Conservation (phyloP, 2,888 invertebrate species). For the Synanthedon andrenaeformis region DNA sequence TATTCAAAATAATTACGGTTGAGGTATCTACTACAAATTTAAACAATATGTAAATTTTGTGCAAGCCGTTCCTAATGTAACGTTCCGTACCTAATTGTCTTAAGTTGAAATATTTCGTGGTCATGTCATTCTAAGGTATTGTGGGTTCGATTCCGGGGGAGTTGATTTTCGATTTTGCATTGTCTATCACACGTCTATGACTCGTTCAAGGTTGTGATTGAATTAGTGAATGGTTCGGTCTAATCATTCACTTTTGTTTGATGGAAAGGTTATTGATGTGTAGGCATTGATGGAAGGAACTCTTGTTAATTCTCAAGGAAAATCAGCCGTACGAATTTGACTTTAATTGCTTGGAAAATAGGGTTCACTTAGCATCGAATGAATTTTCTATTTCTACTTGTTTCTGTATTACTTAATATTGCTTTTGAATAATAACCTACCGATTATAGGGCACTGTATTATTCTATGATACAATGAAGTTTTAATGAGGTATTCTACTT, state of each 20-base stretch:
- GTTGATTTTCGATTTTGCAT: conserved; percentile 18
- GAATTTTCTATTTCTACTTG: too few relatives aligned
- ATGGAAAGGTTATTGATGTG: conserved; percentile 20
- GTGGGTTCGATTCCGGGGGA: conserved; percentile 32
- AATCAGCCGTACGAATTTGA: too few relatives aligned
- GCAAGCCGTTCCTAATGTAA: too few relatives aligned
- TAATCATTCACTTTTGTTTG: conserved; percentile 21
- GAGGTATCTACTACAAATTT: too few relatives aligned
- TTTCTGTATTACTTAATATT: too few relatives aligned
- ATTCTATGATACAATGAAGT: too few relatives aligned
- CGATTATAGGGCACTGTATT: too few relatives aligned
- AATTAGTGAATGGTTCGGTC: conserved; percentile 12
- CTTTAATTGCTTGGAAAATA: too few relatives aligned
- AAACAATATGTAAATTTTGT: too few relatives aligned
- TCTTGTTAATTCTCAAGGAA: conserved; percentile 1
- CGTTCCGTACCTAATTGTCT: neutral
- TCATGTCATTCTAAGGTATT: conserved; percentile 1
- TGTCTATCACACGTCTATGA: conserved; percentile 18
- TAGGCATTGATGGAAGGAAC: conserved; percentile 1
- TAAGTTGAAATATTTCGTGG: neutral
- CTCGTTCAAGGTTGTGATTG: conserved; percentile 23
- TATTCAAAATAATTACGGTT: neutral
- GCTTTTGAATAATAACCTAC: too few relatives aligned
- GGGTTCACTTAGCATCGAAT: too few relatives aligned
- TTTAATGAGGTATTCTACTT: too few relatives aligned